Base-by-base conservation (phyloP, 2,888 invertebrate genomes). In the Acanthopleura granulata region DNA sequence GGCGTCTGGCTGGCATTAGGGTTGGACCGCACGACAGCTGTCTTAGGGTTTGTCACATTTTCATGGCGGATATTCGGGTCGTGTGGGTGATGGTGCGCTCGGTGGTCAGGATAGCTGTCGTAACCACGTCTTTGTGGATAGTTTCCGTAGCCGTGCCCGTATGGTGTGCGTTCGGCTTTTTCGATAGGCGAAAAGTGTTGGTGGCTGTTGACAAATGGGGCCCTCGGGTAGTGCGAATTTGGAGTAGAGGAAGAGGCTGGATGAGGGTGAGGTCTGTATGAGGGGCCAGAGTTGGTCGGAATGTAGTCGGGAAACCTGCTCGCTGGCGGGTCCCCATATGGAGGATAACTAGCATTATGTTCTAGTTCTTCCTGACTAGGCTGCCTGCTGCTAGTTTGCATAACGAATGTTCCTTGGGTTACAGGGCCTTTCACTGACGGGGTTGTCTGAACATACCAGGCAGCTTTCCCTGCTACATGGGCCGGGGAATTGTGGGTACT, bases 371-470 rank as follows among this genome's bases (percentile, higher is more conserved):
- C 62, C 25, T 22, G 62, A 22, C 62, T 62, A 12, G 62, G 85
- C 80, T n/a, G 84, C 83, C 27, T 84, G 30, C 49, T 29, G 15
- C 27, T 70, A 29, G 30, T 70, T 12, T 70, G 70, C 79, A 87
- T 80, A 50, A 82, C 81, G 73, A 84, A 84, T 12, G 81, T 78
- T 27, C 79, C 78, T 49, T 81, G 79, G n/a, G 76, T 78, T n/a
- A 81, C 78, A 6, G 79, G 79, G 66, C 84, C 84, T 76, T 82
- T 78, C 76, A 81, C 69, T 74, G 83, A 79, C 77, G 85, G 80
- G 75, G 80, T 79, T 57, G 81, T 79, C 73, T 87, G 84, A 14
- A 87, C 82, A 76, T 80, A 84, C 79, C 83, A 85, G 30, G 84
- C 83, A 0, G 85, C 85, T 61, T 85, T 83, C 14, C 82, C 84